Base-by-base conservation (phyloP, 92 coral and sea anemone species). In the Porites rus region DNA sequence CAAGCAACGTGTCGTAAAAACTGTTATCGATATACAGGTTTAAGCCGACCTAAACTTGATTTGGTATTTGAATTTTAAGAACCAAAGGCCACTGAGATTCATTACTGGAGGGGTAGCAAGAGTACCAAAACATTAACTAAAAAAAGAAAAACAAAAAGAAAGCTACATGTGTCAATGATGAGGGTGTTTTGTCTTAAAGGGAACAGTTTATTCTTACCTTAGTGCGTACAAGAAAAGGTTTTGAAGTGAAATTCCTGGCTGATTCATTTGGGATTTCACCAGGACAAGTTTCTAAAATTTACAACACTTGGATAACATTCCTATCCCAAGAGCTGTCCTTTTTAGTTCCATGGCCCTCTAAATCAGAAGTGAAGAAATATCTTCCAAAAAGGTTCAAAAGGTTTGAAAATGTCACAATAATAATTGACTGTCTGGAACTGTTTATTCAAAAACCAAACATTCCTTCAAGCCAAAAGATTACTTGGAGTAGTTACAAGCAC, bases 401-500 rank as follows among this genome's bases (percentile, higher is more conserved):
- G 59, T 84, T 70, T 80, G 72, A 89, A 50, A 88, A 92, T 77
- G 78, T 92, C 28, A 86, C 90, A 77, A 80, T 92, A 58, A 85
- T 92, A 28, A 80, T 88, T 63, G 88, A 88, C 86, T 88, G 94
- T 81, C 80, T 86, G 62, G 89, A 91, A 46, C 84, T 91, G 8
- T 91, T 76, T 70, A 87, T 91, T 1, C 91, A 91, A 76, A 88
- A 88, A 56, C 81, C 88, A 52, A 78, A 81, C 28, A 59, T 84
- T 73, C 89, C 92, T 11, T 66, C 86, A 65, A 88, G 84, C 63
- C 92, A 92, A 72, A 85, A 89, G 79, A 86, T 84, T 66, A 92
- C 91, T 14, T 92, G 95, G 93, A 92, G 93, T 65, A 92, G 83
- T 70, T 92, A 92, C 88, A 92, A 92, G 68, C 91, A 89, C 75